phyloP scores from a whole-genome alignment of 2,113 vertebrate genomes.

The Bettongia penicillata region DNA sequence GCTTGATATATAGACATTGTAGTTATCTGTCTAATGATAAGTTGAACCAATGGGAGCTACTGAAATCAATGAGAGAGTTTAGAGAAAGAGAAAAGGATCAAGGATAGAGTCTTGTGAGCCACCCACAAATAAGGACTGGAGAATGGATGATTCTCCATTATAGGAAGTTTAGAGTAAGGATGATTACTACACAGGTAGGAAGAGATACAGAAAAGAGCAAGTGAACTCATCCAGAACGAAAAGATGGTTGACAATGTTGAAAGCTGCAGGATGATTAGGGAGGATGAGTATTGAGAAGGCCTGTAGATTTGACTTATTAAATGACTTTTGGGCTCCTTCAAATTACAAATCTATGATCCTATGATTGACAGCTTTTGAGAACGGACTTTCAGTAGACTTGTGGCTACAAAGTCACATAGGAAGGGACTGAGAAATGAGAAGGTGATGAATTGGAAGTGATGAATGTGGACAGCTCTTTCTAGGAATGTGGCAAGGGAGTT shows the following conservation, averaged over 20 bases:
- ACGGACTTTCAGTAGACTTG: neutral
- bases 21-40: neutral
- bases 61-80: neutral
- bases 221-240: neutral
- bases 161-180: neutral
- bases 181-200: neutral
- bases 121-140: neutral
- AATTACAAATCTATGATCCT: neutral
- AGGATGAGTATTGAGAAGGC: neutral
- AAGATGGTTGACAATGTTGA: neutral
- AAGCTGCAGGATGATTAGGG: neutral
- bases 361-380: neutral
- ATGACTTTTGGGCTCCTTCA: neutral
- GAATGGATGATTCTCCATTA: neutral
- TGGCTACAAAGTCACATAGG: neutral
- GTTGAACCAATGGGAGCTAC: neutral
- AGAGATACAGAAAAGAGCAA: neutral
- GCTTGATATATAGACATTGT: neutral
- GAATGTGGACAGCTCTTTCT: neutral
- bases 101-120: neutral
- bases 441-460: neutral
- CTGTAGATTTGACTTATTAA: neutral
- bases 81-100: neutral
- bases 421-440: neutral
- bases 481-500: neutral